phyloP scores from a whole-genome alignment of 2,797 vertebrate species.

The Gephyroberyx darwinii region DNA sequence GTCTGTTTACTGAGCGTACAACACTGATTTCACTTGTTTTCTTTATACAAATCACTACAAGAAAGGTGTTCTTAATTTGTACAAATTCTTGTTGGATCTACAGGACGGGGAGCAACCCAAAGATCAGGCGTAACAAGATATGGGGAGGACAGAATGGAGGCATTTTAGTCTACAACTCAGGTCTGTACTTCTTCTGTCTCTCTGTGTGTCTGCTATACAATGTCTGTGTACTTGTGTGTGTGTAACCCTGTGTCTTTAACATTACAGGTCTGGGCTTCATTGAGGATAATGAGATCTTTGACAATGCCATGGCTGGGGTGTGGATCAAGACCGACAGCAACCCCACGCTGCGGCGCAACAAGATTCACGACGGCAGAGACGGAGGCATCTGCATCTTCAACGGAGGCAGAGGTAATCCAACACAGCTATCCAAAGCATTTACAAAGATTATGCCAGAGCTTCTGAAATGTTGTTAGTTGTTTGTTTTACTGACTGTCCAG shows the following conservation, averaged over 20 bases:
- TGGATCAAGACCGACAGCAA: conserved; percentile 96
- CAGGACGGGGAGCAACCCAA: conserved; percentile 94
- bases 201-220: not conserved
- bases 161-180: conserved; percentile 93
- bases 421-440: too few species aligned
- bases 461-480: too few species aligned
- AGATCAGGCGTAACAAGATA: conserved; percentile 94
- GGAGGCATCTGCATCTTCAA: conserved; percentile 96
- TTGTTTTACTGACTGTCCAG: too few species aligned
- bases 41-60: not conserved
- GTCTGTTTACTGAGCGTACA: not conserved
- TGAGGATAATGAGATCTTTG: conserved; percentile 96
- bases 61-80: not conserved
- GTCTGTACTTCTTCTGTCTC: conserved; percentile 67
- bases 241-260: not conserved
- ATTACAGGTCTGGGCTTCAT: conserved; percentile 90
- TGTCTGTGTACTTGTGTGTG: not conserved
- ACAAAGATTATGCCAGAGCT: too few species aligned
- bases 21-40: not conserved
- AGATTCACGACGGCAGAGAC: conserved; percentile 93
- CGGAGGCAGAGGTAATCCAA: conserved; percentile 87
- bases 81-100: not conserved
- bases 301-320: conserved; percentile 94
- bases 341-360: conserved; percentile 92
- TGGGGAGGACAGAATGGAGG: conserved; percentile 94